These are phyloP conservation scores for Callaeas wilsoni DNA, from an alignment of 2,113 vertebrate species.

Conservation along the genomic window DNA sequence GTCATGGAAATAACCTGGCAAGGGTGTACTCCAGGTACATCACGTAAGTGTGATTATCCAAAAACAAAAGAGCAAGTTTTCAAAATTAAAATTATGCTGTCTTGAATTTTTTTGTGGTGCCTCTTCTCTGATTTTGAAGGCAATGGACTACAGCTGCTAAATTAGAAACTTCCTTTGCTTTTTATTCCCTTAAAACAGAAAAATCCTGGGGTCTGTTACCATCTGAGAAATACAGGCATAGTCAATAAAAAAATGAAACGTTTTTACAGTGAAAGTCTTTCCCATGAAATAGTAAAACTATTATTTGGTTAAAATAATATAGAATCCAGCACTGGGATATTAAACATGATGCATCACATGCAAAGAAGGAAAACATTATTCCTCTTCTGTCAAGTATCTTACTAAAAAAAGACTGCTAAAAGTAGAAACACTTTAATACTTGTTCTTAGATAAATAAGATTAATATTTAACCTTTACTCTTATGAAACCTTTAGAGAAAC, in stretches of 20 bases:
- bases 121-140: neutral
- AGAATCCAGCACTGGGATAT: neutral
- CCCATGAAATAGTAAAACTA: neutral
- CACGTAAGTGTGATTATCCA: neutral
- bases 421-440: constrained; percentile 1
- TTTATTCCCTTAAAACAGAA: neutral
- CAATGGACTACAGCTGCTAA: neutral
- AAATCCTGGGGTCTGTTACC: neutral
- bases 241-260: neutral
- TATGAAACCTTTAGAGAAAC: constrained; percentile 1
- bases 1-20: neutral
- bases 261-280: neutral
- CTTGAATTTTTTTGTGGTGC: neutral
- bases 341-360: neutral
- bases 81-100: neutral
- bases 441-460: constrained; percentile 11
- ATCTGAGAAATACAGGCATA: neutral
- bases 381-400: neutral
- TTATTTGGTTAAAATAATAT: constrained; percentile 3
- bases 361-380: constrained; percentile 6
- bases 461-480: constrained; percentile 18
- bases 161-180: neutral
- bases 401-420: neutral
- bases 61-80: neutral
- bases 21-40: neutral